These are phyloP conservation scores for Papilio dardanus DNA, from an alignment of 1,140 invertebrate species.

Conservation along the genomic window DNA sequence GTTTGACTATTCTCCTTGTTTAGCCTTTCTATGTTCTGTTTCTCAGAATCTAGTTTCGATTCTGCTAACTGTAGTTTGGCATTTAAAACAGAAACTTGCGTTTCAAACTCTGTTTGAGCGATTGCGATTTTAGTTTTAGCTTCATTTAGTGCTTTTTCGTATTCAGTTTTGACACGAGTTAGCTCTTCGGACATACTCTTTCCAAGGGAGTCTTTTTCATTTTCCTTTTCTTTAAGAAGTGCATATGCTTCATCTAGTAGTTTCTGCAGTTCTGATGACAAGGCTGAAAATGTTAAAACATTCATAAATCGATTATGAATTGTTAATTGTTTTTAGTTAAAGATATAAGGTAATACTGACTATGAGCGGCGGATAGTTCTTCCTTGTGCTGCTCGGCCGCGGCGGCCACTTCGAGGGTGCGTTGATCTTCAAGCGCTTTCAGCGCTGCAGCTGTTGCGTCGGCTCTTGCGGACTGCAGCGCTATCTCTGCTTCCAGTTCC, in stretches of 20 bases:
- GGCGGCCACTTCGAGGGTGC: constrained; percentile 65
- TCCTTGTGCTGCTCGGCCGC: constrained; percentile 72
- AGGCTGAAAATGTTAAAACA: constrained; percentile 57
- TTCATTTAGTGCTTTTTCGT: constrained; percentile 76
- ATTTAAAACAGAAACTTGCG: constrained; percentile 72
- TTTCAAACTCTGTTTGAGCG: constrained; percentile 77
- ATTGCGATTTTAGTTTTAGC: constrained; percentile 77
- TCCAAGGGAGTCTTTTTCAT: constrained; percentile 77
- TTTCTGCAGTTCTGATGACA: constrained; percentile 79
- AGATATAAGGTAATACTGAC: constrained; percentile 48
- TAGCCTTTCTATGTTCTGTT: constrained; percentile 77
- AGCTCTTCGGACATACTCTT: constrained; percentile 80
- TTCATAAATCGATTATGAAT: constrained; percentile 18
- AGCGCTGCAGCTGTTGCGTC: constrained; percentile 79
- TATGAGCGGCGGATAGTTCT: constrained; percentile 74
- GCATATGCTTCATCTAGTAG: constrained; percentile 79
- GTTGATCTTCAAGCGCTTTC: constrained; percentile 67
- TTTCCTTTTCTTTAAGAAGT: constrained; percentile 79
- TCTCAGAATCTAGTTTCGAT: constrained; percentile 76
- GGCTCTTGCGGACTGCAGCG: constrained; percentile 71
- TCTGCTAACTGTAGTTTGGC: constrained; percentile 76
- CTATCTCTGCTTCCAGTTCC: constrained; percentile 77
- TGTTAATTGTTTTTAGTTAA: neutral
- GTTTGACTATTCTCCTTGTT: constrained; percentile 78
- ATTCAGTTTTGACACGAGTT: constrained; percentile 69